A percentile compares a stretch with the other conserved stretches of the same genome.
These are phyloP conservation scores for Exocentrus adspersus DNA, from an alignment of 2,888 invertebrate genomes.

Conservation along the genomic window DNA sequence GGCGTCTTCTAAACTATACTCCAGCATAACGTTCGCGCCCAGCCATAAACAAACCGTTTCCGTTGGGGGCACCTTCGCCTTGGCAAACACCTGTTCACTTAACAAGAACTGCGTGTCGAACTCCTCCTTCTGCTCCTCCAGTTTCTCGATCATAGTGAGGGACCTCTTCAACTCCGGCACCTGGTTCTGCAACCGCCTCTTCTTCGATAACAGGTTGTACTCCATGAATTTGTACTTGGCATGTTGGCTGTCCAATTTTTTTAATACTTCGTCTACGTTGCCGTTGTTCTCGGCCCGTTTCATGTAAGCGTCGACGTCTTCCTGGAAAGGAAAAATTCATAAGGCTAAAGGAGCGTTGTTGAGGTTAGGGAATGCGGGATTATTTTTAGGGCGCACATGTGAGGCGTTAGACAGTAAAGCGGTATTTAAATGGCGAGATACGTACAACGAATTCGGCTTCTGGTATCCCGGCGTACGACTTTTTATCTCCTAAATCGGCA, in stretches of 20 bases:
- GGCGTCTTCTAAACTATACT: slow-evolving; percentile 93
- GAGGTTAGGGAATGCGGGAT: slow-evolving; percentile 29
- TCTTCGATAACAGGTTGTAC: slow-evolving; percentile 86
- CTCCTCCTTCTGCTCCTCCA: slow-evolving; percentile 82
- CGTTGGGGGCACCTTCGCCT: slow-evolving; percentile 88
- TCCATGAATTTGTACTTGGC: slow-evolving; percentile 99
- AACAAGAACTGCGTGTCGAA: slow-evolving; percentile 90
- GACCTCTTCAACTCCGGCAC: slow-evolving; percentile 95
- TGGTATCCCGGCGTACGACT: slow-evolving; percentile 85
- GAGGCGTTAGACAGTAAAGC: not conserved
- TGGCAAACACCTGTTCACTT: slow-evolving; percentile 84
- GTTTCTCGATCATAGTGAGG: slow-evolving; percentile 88
- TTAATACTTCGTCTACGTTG: slow-evolving; percentile 86
- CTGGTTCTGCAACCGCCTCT: slow-evolving; percentile 86
- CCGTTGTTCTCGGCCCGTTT: slow-evolving; percentile 81
- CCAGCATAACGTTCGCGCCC: slow-evolving; percentile 96
- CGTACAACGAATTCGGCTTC: slow-evolving; percentile 89
- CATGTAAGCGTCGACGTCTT: slow-evolving; percentile 97
- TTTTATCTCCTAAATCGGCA: slow-evolving; percentile 59
- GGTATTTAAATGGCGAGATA: slow-evolving; percentile 43
- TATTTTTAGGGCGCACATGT: slow-evolving; percentile 39
- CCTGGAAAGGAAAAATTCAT: slow-evolving; percentile 67
- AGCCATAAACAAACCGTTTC: slow-evolving; percentile 87
- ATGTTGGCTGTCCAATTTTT: slow-evolving; percentile 90
- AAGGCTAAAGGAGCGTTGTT: slow-evolving; percentile 37